Conservation (phyloP, 2,113 vertebrate genomes). For the Odocoileus virginianus region DNA sequence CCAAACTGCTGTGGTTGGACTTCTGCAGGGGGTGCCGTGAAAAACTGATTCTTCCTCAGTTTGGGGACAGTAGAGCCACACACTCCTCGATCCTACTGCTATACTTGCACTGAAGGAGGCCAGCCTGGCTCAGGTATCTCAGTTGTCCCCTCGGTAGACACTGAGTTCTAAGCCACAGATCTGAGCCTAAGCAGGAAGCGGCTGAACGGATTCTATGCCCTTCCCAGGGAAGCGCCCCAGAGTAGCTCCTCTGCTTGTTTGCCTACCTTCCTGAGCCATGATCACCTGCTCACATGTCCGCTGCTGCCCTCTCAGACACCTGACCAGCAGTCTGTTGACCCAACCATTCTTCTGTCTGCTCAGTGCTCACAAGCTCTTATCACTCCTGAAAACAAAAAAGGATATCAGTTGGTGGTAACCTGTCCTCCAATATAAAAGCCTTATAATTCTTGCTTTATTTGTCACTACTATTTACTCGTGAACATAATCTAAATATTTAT, state of each 20-base stretch:
- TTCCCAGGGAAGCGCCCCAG: neutral
- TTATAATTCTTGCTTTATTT: neutral
- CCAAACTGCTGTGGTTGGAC: slow-evolving; percentile 83
- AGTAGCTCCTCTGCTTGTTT: neutral
- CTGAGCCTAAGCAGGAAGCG: neutral
- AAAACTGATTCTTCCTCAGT: slow-evolving; percentile 81
- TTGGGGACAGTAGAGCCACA: slow-evolving; percentile 77
- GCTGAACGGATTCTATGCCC: neutral
- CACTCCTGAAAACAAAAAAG: neutral
- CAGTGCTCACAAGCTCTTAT: neutral
- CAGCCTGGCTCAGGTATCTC: neutral
- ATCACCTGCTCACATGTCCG: neutral
- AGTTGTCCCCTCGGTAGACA: slow-evolving; percentile 11
- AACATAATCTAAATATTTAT: neutral
- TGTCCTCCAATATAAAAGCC: neutral
- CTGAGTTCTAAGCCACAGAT: slow-evolving; percentile 8
- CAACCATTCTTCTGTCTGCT: neutral
- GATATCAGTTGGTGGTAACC: neutral
- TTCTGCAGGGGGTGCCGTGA: slow-evolving; percentile 81
- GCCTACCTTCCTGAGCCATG: neutral
- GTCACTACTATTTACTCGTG: neutral
- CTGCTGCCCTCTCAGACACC: neutral
- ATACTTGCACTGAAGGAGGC: slow-evolving; percentile 84
- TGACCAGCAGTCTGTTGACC: neutral
- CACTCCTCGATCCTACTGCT: slow-evolving; percentile 81